Evolutionary conservation across 37 sponge, comb jelly and placozoan species (phyloP).

Genomic region (Petrosia ficiformis): DNA sequence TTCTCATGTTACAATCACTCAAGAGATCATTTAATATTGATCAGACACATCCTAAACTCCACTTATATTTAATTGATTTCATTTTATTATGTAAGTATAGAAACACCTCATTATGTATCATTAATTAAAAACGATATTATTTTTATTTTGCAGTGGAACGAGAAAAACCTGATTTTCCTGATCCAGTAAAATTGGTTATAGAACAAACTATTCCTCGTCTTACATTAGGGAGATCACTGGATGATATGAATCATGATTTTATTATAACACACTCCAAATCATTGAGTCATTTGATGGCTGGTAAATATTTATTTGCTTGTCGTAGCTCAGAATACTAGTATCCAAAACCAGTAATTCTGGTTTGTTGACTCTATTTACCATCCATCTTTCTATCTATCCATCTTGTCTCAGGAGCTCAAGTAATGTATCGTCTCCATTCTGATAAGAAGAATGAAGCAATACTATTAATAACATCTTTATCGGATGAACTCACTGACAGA

Average conservation of each 20-base stretch:
- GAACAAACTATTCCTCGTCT: constrained; percentile 37
- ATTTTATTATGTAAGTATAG: constrained; percentile 58
- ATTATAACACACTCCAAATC: constrained; percentile 58
- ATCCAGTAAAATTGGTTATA: constrained; percentile 42
- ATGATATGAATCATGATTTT: constrained; percentile 59
- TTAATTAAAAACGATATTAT: too few relatives aligned
- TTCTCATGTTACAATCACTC: too few relatives aligned
- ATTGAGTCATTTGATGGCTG: constrained; percentile 64
- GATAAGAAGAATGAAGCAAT: constrained; percentile 36
- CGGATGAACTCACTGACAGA: constrained; percentile 30
- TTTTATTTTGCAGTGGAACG: background rate
- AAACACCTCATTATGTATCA: too few relatives aligned
- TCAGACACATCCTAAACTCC: constrained; percentile 78
- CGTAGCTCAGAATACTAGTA: too few relatives aligned
- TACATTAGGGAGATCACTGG: constrained; percentile 25
- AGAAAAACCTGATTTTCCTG: constrained; percentile 9
- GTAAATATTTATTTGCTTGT: constrained; percentile 15
- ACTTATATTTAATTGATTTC: constrained; percentile 74
- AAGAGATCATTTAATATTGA: background rate
- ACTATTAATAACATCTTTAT: constrained; percentile 37
- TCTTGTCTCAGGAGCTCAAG: constrained; percentile 52
- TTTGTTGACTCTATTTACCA: background rate
- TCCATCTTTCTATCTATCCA: background rate
- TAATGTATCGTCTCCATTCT: constrained; percentile 53
- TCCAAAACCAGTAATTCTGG: too few relatives aligned